phyloP scores from a whole-genome alignment of 2,113 vertebrate genomes.

The Atractosteus spatula region DNA sequence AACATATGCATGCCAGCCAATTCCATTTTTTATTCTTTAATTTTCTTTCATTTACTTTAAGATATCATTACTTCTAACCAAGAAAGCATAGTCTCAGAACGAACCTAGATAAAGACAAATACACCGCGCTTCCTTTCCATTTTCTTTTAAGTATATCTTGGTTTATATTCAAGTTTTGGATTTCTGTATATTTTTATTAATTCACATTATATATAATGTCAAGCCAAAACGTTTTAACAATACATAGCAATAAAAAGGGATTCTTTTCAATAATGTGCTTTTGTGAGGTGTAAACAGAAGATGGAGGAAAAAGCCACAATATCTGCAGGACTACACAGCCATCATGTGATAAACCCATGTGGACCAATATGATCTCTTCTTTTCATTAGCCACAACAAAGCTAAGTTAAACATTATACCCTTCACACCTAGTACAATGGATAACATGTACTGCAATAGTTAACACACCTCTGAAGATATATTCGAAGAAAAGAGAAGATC shows the following conservation, averaged over 20 bases:
- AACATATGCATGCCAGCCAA: too few relatives aligned
- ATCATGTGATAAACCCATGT: neutral
- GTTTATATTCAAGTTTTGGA: too few relatives aligned
- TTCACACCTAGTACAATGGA: neutral
- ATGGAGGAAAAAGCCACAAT: slow-evolving; percentile 7
- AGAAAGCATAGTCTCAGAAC: too few relatives aligned
- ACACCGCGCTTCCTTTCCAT: too few relatives aligned
- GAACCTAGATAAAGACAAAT: too few relatives aligned
- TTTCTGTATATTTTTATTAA: too few relatives aligned
- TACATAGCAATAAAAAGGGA: neutral
- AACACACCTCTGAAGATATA: neutral
- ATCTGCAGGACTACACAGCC: slow-evolving; percentile 3
- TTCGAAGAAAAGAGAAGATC: too few relatives aligned
- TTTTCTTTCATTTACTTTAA: too few relatives aligned
- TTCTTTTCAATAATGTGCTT: slow-evolving; percentile 9
- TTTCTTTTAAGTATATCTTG: too few relatives aligned
- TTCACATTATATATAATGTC: too few relatives aligned
- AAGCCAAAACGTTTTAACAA: neutral
- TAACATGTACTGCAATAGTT: neutral
- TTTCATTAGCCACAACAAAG: neutral
- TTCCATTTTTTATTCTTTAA: too few relatives aligned
- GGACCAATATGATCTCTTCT: neutral
- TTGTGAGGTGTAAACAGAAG: slow-evolving; percentile 11
- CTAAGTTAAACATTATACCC: neutral
- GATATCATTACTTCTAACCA: too few relatives aligned